phyloP scores from a whole-genome alignment of 2,888 invertebrate genomes.

The Minunthozetes semirufus region DNA sequence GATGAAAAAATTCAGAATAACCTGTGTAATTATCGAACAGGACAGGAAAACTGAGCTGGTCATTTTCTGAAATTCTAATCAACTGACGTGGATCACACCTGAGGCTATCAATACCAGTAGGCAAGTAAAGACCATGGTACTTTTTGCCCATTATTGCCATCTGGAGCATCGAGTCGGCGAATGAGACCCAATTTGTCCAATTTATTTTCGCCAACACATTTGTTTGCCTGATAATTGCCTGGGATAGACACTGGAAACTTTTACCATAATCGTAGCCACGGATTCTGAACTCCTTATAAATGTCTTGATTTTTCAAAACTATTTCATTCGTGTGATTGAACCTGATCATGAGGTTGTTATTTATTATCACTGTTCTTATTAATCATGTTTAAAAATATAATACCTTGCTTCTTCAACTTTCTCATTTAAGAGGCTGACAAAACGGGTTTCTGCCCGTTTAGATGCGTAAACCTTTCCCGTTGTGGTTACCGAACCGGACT shows the following conservation, averaged over 20 bases:
- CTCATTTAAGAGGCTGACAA: too few species aligned
- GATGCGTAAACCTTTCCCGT: constrained; percentile 49
- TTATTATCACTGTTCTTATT: too few species aligned
- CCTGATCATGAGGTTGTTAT: background rate
- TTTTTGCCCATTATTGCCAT: constrained; percentile 48
- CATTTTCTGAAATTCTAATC: background rate
- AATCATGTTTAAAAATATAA: too few species aligned
- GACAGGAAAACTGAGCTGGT: background rate
- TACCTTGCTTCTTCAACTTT: too few species aligned
- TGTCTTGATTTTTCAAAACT: background rate
- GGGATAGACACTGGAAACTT: constrained; percentile 12
- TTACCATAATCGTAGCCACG: constrained; percentile 23
- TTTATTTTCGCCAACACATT: background rate
- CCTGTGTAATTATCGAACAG: constrained; percentile 49
- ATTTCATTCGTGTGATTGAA: background rate
- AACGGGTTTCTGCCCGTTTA: too few species aligned
- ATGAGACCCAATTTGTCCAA: constrained; percentile 75
- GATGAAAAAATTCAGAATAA: too few species aligned
- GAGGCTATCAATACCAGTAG: constrained; percentile 46
- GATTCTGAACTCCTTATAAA: constrained; percentile 5
- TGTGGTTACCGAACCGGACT: constrained; percentile 47
- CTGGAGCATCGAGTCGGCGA: constrained; percentile 92
- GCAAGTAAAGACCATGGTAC: constrained; percentile 46
- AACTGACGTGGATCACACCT: constrained; percentile 25
- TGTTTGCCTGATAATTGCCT: background rate